Evolutionary conservation across 2,113 vertebrate species (phyloP).

Genomic region (Malurus cyaneus): DNA sequence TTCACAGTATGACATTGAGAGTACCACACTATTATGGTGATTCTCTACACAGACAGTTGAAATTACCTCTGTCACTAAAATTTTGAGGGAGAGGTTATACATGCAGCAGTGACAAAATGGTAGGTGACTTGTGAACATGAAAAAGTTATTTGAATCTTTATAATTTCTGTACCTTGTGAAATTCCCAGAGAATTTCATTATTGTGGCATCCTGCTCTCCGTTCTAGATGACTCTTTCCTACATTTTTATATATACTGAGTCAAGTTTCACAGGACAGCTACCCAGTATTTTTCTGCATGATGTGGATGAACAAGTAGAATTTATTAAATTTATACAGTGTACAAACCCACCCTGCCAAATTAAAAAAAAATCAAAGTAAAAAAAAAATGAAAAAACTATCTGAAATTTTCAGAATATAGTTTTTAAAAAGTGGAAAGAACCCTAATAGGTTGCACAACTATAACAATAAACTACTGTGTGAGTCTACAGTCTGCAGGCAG

Average conservation of each 20-base stretch:
- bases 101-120: neutral
- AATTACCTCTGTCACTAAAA: neutral
- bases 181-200: neutral
- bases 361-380: neutral
- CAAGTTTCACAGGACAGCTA: neutral
- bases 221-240: neutral
- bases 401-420: neutral
- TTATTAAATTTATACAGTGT: neutral
- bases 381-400: neutral
- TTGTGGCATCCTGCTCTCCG: neutral
- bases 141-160: neutral
- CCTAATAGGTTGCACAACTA: neutral
- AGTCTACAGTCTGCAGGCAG: neutral
- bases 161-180: neutral
- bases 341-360: fast-evolving
- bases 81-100: neutral
- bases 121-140: neutral
- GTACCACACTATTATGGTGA: neutral
- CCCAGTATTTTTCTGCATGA: neutral
- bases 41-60: neutral
- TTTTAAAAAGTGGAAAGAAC: neutral
- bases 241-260: neutral
- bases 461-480: neutral
- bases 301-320: neutral
- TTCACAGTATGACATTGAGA: neutral